Evolutionary conservation across 2,888 invertebrate genomes (phyloP).

Genomic region (Mantis religiosa): DNA sequence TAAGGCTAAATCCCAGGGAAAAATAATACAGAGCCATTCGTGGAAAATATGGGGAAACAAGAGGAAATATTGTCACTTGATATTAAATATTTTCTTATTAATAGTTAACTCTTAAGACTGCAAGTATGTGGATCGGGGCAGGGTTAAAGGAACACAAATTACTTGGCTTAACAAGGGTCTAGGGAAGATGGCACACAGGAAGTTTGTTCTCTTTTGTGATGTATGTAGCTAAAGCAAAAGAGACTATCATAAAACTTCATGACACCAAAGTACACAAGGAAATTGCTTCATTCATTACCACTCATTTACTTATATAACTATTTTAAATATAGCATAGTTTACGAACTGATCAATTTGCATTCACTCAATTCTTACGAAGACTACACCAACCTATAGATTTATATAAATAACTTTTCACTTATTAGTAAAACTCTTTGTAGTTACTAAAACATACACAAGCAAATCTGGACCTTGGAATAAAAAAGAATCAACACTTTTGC

Average conservation of each 20-base stretch:
- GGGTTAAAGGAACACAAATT: neutral
- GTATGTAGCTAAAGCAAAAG: neutral
- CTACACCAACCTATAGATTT: no score
- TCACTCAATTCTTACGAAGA: no score
- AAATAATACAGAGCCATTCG: neutral
- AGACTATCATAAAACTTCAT: neutral
- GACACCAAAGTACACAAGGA: no score
- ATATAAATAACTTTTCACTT: no score
- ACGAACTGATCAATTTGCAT: no score
- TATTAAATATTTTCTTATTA: neutral
- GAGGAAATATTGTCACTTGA: neutral
- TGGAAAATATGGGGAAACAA: neutral
- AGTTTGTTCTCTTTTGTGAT: neutral
- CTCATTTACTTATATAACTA: no score
- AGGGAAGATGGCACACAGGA: neutral
- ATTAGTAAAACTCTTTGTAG: no score
- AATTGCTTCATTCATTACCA: no score
- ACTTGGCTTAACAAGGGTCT: neutral
- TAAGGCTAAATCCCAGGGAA: neutral
- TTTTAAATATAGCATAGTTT: no score
- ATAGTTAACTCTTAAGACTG: neutral
- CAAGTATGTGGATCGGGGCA: neutral
- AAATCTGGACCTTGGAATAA: no score
- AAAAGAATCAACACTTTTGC: no score
- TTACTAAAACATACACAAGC: no score